Base-by-base conservation (phyloP, 2,797 vertebrate species). In the Thalassophryne amazonica region DNA sequence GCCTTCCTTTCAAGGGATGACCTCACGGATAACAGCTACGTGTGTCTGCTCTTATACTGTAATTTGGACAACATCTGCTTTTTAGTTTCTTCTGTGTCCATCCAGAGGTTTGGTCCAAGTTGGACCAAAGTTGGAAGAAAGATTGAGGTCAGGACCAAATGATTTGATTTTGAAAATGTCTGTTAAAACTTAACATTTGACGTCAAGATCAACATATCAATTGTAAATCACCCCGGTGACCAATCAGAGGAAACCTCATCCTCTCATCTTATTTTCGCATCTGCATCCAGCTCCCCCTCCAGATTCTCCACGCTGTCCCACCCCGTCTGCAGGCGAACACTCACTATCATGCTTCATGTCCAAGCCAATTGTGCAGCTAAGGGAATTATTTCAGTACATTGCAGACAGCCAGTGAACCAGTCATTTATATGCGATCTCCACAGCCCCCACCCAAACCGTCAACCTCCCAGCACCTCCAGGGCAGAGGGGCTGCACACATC, bases 351-450 rank as follows among this genome's bases (percentile, higher is more conserved):
- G 73, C 76, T 83, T 60, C 69, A 76, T 67, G 67, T 78, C 79
- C 76, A 83, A 81, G 69, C 79, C 68, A 89, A 90, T 89, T 82
- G 89, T 86, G 88, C 88, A 88, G 86, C 81, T 86, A 90, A 90
- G 59, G 53, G 77, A 84, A 86, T 87, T 81, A 87, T 85, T 85
- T 84, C 79, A 86, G 80, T 77, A 85, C 66, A 84, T 81, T 85
- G 78, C 85, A 78, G 74, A 61, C 71, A 12, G 76, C 73, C 81
- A 83, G 76, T 87, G 86, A 88, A 89, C 81, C 88, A 80, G 82
- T 83, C 80, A 73, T 81, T 55, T 77, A 41, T 73, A 65, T 74
- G 73, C 29, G 20, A 39, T 57, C 16, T 14, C 37, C 32, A 35
- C 22, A 33, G 16, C 30, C 35, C 33, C 48, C 45, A 15, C 21